Evolutionary conservation across 2,113 vertebrate species (phyloP).

Genomic region (Antechinus flavipes): DNA sequence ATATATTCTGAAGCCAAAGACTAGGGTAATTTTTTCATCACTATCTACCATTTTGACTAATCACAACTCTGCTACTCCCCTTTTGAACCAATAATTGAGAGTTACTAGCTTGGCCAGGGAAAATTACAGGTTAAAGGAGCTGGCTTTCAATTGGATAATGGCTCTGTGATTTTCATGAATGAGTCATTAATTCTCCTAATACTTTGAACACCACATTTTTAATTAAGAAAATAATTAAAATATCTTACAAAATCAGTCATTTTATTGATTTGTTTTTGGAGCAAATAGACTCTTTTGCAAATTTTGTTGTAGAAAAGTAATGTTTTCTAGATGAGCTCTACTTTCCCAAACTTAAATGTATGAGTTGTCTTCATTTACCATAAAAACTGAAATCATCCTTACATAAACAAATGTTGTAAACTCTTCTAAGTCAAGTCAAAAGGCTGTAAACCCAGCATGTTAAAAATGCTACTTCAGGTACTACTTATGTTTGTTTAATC

Average conservation of each 20-base stretch:
- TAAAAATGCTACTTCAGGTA: not conserved
- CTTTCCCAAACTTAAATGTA: constrained; percentile 17
- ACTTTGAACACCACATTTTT: constrained; percentile 10
- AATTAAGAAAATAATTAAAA: constrained; percentile 52
- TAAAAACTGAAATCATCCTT: not conserved
- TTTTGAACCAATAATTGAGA: not conserved
- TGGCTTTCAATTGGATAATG: constrained; percentile 51
- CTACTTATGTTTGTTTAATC: not conserved
- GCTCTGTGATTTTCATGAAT: constrained; percentile 51
- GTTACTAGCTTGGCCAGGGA: not conserved
- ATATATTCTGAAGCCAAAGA: not conserved
- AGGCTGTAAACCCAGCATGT: not conserved
- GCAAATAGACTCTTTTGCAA: constrained; percentile 27
- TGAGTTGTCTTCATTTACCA: constrained; percentile 15
- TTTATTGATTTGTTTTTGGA: constrained; percentile 51
- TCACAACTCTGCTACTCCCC: not conserved
- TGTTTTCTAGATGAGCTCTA: constrained; percentile 25
- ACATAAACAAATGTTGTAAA: not conserved
- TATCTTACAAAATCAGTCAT: constrained; percentile 62
- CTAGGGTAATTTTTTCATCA: not conserved
- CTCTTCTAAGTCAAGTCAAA: not conserved
- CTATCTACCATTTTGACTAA: not conserved
- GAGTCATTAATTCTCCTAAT: constrained; percentile 64
- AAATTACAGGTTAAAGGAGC: constrained; percentile 37
- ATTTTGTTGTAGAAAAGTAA: constrained; percentile 30